Conservation (phyloP, 2,888 invertebrate genomes). For the Caenorhabditis sinica region DNA sequence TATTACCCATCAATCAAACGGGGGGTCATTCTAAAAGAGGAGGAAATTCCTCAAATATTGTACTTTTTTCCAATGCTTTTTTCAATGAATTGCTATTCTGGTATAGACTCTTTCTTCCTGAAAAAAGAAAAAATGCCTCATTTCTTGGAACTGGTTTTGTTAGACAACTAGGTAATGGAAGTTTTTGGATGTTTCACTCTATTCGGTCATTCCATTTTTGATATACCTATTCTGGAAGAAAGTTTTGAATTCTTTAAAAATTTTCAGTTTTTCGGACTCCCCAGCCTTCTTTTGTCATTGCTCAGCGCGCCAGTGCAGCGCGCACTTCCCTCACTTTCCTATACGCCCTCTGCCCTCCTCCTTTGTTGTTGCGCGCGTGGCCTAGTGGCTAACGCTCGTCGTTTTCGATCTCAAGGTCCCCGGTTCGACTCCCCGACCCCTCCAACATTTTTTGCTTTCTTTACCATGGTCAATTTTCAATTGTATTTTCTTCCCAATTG, state of each 20-base stretch:
- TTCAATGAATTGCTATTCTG: neutral
- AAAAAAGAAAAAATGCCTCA: too few relatives aligned
- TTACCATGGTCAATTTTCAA: neutral
- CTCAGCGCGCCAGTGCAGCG: too few relatives aligned
- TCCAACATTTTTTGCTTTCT: neutral
- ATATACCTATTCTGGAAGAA: too few relatives aligned
- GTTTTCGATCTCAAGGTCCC: neutral
- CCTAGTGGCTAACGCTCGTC: neutral
- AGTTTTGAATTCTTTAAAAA: neutral
- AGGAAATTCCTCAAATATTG: slow-evolving; percentile 26
- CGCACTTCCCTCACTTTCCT: neutral
- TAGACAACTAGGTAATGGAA: neutral
- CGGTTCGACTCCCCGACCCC: neutral
- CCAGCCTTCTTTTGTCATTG: too few relatives aligned
- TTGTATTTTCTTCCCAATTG: neutral
- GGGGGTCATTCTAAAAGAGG: neutral
- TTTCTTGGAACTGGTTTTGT: neutral
- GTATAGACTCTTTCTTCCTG: neutral
- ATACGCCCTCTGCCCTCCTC: neutral
- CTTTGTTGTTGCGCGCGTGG: neutral
- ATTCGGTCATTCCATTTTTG: too few relatives aligned
- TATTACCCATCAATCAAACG: slow-evolving; percentile 24
- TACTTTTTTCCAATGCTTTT: neutral
- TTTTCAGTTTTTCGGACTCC: neutral
- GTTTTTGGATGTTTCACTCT: too few relatives aligned